Conservation (phyloP, 2,888 invertebrate genomes). For the Magallana nippona region DNA sequence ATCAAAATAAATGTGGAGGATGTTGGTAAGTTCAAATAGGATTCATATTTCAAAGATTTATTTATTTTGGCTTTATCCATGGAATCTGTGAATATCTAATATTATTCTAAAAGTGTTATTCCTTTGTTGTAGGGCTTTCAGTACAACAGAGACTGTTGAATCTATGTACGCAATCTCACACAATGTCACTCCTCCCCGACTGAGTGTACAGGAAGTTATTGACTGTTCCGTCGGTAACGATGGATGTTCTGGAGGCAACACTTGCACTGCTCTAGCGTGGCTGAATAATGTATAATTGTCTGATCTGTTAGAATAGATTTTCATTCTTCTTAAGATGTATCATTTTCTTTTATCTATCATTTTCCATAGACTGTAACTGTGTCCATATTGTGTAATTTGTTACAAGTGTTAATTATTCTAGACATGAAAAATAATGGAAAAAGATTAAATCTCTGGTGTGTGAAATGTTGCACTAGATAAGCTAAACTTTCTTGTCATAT, state of each 20-base stretch:
- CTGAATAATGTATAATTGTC: constrained; percentile 81
- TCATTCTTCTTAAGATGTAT: not conserved
- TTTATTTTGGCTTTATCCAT: not conserved
- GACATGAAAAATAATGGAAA: too few relatives aligned
- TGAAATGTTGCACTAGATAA: too few relatives aligned
- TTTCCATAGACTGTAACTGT: too few relatives aligned
- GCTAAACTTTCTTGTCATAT: too few relatives aligned
- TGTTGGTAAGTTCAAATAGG: constrained; percentile 83
- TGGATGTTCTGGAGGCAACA: constrained; percentile 91
- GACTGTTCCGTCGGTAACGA: constrained; percentile 89
- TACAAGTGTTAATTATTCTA: too few relatives aligned
- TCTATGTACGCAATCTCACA: constrained; percentile 87
- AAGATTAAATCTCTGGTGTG: too few relatives aligned
- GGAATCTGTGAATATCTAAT: too few relatives aligned
- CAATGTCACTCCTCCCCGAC: constrained; percentile 82
- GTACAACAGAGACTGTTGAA: constrained; percentile 88
- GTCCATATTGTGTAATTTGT: too few relatives aligned
- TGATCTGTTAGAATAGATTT: not conserved
- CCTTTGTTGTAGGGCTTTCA: constrained; percentile 85
- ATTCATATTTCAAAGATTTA: constrained; percentile 21
- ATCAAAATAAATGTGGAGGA: constrained; percentile 89
- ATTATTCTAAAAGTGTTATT: too few relatives aligned
- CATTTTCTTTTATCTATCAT: too few relatives aligned
- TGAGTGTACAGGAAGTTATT: constrained; percentile 90
- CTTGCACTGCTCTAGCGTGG: constrained; percentile 89